A percentile compares a stretch with the other conserved stretches of the same genome.
Conservation (phyloP, 1,140 invertebrate species). For the Cotesia glomerata region DNA sequence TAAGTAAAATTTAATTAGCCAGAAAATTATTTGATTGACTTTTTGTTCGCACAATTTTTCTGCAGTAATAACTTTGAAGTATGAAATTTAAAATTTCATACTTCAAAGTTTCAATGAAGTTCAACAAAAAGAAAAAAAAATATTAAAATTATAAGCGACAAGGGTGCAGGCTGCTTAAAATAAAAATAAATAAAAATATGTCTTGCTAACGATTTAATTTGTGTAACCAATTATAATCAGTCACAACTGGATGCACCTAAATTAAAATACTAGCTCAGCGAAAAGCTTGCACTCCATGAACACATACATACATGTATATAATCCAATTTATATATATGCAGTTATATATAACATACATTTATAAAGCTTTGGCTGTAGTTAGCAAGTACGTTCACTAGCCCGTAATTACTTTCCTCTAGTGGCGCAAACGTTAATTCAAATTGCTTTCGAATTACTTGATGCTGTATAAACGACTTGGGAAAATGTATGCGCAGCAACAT, state of each 20-base stretch:
- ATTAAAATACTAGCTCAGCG: conserved; percentile 1
- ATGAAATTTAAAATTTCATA: too few relatives aligned
- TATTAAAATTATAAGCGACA: background rate
- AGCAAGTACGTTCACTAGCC: conserved; percentile 35
- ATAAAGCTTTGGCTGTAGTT: too few relatives aligned
- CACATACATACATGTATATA: conserved; percentile 20
- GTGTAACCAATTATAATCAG: conserved; percentile 54
- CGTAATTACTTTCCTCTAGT: conserved; percentile 55
- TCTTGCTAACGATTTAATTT: conserved; percentile 44
- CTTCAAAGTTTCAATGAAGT: too few relatives aligned
- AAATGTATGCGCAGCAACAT: background rate
- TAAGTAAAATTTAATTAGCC: too few relatives aligned
- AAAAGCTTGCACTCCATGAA: too few relatives aligned
- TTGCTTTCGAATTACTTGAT: conserved; percentile 54
- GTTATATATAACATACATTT: too few relatives aligned
- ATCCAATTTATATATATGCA: too few relatives aligned
- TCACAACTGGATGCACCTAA: conserved; percentile 28
- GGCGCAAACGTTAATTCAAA: conserved; percentile 53
- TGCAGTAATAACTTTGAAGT: too few relatives aligned
- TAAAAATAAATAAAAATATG: background rate
- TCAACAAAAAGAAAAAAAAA: too few relatives aligned
- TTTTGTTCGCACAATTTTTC: too few relatives aligned
- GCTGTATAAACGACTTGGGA: conserved; percentile 23
- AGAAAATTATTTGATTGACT: too few relatives aligned
- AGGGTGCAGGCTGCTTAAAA: too few relatives aligned